phyloP scores from a whole-genome alignment of 2,888 invertebrate species.

The Tetragonula carbonaria region DNA sequence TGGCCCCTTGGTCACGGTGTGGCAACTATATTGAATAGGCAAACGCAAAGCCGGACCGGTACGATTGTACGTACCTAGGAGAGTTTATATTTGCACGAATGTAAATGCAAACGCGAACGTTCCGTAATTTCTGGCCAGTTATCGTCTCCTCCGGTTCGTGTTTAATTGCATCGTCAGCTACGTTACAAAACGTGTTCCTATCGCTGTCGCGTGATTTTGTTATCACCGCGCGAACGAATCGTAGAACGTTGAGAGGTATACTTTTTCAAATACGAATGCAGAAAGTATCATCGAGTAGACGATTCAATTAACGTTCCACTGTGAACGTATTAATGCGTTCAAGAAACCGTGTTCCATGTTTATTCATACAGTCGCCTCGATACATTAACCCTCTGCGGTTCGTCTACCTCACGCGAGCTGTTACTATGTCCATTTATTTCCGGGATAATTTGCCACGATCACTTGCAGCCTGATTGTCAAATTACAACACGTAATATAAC shows the following conservation, averaged over 20 bases:
- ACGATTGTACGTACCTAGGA: constrained; percentile 64
- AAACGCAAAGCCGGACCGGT: constrained; percentile 68
- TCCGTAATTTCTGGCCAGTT: constrained; percentile 78
- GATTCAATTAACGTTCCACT: constrained; percentile 12
- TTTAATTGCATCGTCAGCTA: constrained; percentile 63
- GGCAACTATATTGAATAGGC: constrained; percentile 75
- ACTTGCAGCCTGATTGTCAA: no score
- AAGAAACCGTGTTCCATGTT: constrained; percentile 23
- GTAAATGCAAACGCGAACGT: constrained; percentile 70
- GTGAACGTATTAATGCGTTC: constrained; percentile 20
- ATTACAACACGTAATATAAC: background rate
- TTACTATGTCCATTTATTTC: constrained; percentile 2
- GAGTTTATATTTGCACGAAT: constrained; percentile 70
- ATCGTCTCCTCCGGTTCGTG: constrained; percentile 74
- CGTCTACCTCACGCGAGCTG: constrained; percentile 3
- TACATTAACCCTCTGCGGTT: constrained; percentile 19
- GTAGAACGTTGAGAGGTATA: background rate
- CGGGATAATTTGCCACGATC: background rate
- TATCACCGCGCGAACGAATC: constrained; percentile 17
- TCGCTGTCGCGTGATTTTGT: constrained; percentile 42
- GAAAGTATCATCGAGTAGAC: constrained; percentile 5
- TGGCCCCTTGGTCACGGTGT: constrained; percentile 69
- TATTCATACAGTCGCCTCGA: constrained; percentile 27
- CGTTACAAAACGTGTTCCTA: constrained; percentile 55
- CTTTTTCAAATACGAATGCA: background rate